Percentiles rank a stretch among this genome's conserved stretches.
These are phyloP conservation scores for Cephalotes varians DNA, from an alignment of 2,888 invertebrate genomes.

Conservation along the genomic window DNA sequence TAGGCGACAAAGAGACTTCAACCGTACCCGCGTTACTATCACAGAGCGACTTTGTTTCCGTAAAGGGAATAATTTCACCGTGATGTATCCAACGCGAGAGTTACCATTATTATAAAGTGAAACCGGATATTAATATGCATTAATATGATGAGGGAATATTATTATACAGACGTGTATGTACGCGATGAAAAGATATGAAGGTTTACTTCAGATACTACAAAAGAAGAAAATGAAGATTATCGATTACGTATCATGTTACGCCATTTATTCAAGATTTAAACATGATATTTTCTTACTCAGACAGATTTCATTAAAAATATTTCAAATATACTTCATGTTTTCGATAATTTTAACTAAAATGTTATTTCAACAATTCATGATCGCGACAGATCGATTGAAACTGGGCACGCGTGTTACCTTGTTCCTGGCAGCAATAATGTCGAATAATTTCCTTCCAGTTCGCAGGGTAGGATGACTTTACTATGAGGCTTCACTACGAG, in stretches of 20 bases:
- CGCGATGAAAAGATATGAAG: neutral
- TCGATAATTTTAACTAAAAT: neutral
- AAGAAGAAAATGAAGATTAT: neutral
- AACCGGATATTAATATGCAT: slow-evolving; percentile 17
- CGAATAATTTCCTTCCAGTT: slow-evolving; percentile 83
- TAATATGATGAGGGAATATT: neutral
- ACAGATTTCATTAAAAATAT: neutral
- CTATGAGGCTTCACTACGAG: slow-evolving; percentile 83
- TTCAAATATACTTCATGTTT: neutral
- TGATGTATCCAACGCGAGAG: neutral
- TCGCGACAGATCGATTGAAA: neutral
- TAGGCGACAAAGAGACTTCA: slow-evolving; percentile 17
- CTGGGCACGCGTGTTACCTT: slow-evolving; percentile 74
- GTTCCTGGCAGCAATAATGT: slow-evolving; percentile 80
- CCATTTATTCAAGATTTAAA: neutral
- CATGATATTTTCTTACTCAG: neutral
- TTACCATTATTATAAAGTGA: neutral
- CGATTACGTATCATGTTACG: neutral
- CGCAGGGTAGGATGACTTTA: slow-evolving; percentile 84
- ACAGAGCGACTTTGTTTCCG: slow-evolving; percentile 15
- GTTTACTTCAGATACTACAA: neutral
- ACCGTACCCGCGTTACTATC: slow-evolving; percentile 5
- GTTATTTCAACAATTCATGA: neutral
- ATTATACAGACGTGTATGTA: neutral
- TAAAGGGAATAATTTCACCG: slow-evolving; percentile 12